These are phyloP conservation scores for Drosophila melanogaster DNA, from an alignment of 1,140 invertebrate genomes.

Conservation along the genomic window DNA sequence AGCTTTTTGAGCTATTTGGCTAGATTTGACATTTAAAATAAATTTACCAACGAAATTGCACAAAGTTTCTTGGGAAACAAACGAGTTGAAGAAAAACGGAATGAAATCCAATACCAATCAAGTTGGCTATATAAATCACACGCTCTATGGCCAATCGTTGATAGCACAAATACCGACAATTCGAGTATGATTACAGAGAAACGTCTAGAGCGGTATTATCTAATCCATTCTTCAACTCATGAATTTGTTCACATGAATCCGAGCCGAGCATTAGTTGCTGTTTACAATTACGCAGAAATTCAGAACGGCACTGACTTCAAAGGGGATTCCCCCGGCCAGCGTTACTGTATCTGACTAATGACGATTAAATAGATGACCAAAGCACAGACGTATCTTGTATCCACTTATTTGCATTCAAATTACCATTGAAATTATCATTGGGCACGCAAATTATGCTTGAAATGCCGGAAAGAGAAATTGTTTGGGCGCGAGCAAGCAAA, in stretches of 20 bases:
- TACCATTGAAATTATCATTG: conserved; percentile 62
- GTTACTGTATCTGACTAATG: conserved; percentile 1
- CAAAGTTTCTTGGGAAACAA: conserved; percentile 7
- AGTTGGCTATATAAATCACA: conserved; percentile 45
- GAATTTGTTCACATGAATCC: conserved; percentile 20
- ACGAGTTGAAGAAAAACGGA: conserved; percentile 6
- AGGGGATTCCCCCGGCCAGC: not conserved
- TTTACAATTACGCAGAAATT: conserved; percentile 6
- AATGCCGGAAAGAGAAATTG: conserved; percentile 18
- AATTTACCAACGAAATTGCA: conserved; percentile 20
- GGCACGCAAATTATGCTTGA: conserved; percentile 68
- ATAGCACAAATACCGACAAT: conserved; percentile 32
- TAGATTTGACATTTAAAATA: conserved; percentile 18
- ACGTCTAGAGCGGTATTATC: conserved; percentile 30
- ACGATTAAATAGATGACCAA: conserved; percentile 22
- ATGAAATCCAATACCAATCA: conserved; percentile 3
- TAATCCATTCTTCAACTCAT: conserved; percentile 30
- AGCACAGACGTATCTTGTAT: conserved; percentile 28
- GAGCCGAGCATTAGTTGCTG: not conserved
- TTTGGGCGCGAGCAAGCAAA: conserved; percentile 32
- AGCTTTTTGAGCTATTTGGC: conserved; percentile 19
- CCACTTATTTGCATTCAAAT: conserved; percentile 58
- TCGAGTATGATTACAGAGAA: conserved; percentile 43
- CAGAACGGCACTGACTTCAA: conserved; percentile 19
- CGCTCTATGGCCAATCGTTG: conserved; percentile 35